Evolutionary conservation across 1,140 invertebrate species (phyloP).

Genomic region (Melitaea cinxia): DNA sequence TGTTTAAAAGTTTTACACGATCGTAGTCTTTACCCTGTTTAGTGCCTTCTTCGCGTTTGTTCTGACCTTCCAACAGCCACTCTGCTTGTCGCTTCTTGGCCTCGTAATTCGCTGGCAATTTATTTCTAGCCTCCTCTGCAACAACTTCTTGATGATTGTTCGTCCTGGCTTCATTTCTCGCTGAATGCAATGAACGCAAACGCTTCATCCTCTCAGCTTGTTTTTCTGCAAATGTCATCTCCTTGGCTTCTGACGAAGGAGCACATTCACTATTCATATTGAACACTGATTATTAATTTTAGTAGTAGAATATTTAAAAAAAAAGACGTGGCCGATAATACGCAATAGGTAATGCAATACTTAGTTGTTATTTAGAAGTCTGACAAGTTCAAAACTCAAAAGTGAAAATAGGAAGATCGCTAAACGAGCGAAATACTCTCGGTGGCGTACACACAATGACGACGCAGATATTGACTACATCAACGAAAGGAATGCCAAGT

Average conservation of each 20-base stretch:
- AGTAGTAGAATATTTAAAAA: neutral
- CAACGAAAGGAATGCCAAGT: constrained; percentile 99
- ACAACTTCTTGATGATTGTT: constrained; percentile 98
- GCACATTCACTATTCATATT: constrained; percentile 57
- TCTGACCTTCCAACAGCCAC: constrained; percentile 95
- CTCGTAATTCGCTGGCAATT: constrained; percentile 96
- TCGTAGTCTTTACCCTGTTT: constrained; percentile 94
- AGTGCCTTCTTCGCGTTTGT: constrained; percentile 88
- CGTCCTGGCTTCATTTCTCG: constrained; percentile 94
- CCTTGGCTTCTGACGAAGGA: constrained; percentile 43
- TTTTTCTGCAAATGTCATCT: constrained; percentile 82
- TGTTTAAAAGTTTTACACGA: constrained; percentile 92
- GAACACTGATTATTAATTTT: neutral
- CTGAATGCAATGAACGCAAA: constrained; percentile 87
- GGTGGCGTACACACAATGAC: constrained; percentile 97
- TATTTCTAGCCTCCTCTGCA: constrained; percentile 96
- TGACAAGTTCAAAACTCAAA: no score
- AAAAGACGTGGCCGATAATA: no score
- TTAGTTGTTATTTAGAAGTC: no score
- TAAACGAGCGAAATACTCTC: constrained; percentile 96
- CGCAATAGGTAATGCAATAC: no score
- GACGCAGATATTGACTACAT: constrained; percentile 99
- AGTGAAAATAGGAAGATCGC: no score
- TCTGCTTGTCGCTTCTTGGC: constrained; percentile 94
- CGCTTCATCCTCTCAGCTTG: constrained; percentile 87